Conservation (phyloP, 2,888 invertebrate species). For the Phymatocera aterrima region DNA sequence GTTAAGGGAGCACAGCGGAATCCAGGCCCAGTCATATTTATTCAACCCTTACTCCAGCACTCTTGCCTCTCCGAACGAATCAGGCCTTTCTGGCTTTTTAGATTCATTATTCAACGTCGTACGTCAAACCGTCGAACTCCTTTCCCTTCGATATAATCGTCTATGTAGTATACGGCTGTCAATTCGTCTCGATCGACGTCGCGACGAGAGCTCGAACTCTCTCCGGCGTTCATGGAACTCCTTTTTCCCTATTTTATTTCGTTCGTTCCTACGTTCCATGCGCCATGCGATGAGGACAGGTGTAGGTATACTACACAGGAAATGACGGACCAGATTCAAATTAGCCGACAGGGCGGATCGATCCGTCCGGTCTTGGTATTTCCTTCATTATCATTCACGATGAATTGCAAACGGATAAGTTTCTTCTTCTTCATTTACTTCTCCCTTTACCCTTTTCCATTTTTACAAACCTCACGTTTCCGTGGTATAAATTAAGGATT, state of each 20-base stretch:
- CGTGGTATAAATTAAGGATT: not conserved
- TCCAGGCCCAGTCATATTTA: constrained; percentile 16
- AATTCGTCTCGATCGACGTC: not conserved
- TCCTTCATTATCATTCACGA: too few relatives aligned
- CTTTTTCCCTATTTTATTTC: not conserved
- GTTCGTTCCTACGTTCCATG: too few relatives aligned
- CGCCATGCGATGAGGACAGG: too few relatives aligned
- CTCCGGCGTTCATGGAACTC: not conserved
- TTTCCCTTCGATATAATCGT: constrained; percentile 7
- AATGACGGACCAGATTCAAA: not conserved
- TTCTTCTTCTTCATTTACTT: not conserved
- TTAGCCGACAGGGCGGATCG: not conserved
- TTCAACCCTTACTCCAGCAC: not conserved
- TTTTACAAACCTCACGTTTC: not conserved
- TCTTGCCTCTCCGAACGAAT: too few relatives aligned
- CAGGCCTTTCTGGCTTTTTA: too few relatives aligned
- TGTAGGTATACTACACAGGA: not conserved
- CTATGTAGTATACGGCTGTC: not conserved
- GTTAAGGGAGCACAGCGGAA: not conserved
- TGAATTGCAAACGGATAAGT: not conserved
- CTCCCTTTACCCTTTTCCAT: not conserved
- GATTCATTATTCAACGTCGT: constrained; percentile 15
- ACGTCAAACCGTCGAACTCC: constrained; percentile 13
- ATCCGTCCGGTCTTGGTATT: not conserved
- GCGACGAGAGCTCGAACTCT: too few relatives aligned